A percentile compares a stretch with the other conserved stretches of the same genome.
These are phyloP conservation scores for Agonum fuliginosum DNA, from an alignment of 2,888 invertebrate species.

Conservation along the genomic window DNA sequence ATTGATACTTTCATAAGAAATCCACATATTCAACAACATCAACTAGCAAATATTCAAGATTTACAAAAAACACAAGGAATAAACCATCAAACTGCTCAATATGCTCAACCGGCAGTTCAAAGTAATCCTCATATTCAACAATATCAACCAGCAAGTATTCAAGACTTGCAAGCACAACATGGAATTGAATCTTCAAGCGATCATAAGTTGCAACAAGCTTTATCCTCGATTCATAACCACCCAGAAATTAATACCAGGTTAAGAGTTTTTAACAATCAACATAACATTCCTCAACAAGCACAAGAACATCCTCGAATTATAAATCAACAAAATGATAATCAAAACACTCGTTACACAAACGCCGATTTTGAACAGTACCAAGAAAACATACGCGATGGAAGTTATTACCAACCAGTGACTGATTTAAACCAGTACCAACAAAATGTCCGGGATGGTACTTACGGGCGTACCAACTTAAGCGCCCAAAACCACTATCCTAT, in stretches of 20 bases:
- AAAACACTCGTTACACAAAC: no score
- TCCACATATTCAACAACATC: not conserved
- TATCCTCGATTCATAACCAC: constrained; percentile 11
- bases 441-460: not conserved
- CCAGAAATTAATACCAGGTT: constrained; percentile 8
- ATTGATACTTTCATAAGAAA: not conserved
- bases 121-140: constrained; percentile 3
- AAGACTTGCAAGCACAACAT: constrained; percentile 6
- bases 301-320: not conserved
- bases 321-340: not conserved
- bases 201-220: not conserved
- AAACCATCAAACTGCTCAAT: not conserved
- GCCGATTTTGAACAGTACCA: not conserved
- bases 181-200: not conserved
- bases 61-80: not conserved
- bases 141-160: not conserved
- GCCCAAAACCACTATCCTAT: constrained; percentile 37
- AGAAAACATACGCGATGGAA: no score
- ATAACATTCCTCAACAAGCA: not conserved
- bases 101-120: not conserved
- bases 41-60: constrained; percentile 7
- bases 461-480: not conserved
- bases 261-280: not conserved
- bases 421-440: not conserved
- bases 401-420: no score